Conservation (phyloP, 2,888 invertebrate genomes). For the Antitype chi region DNA sequence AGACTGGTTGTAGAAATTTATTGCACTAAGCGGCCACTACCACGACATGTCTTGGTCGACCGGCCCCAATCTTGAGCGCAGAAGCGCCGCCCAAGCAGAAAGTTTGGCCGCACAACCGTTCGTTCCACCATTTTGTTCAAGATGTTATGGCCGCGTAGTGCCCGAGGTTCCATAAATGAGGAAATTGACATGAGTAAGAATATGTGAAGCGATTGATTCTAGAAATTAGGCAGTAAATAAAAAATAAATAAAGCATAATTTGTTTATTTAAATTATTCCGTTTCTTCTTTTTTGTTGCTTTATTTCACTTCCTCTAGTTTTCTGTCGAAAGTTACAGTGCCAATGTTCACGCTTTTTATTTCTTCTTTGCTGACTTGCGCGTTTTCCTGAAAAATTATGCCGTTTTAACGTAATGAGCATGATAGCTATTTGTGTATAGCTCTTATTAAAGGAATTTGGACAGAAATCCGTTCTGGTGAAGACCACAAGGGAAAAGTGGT, state of each 20-base stretch:
- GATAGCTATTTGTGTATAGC: conserved; percentile 10
- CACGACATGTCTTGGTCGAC: not conserved
- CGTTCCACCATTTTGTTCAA: not conserved
- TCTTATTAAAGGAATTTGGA: conserved; percentile 13
- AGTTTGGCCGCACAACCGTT: not conserved
- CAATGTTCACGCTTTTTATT: conserved; percentile 87
- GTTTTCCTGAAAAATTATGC: conserved; percentile 79
- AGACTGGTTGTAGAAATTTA: not conserved
- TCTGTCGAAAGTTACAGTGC: conserved; percentile 86
- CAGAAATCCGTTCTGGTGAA: conserved; percentile 11
- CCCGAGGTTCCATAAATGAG: not conserved
- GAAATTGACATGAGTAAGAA: not conserved
- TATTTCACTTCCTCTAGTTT: conserved; percentile 87
- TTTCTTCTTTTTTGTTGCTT: conserved; percentile 51
- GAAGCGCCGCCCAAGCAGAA: not conserved
- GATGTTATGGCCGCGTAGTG: too few relatives aligned
- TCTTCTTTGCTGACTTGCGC: conserved; percentile 84
- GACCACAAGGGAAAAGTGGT: conserved; percentile 5
- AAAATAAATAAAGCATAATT: conserved; percentile 47
- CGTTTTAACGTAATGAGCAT: conserved; percentile 30
- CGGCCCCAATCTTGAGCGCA: not conserved
- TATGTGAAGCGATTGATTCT: not conserved
- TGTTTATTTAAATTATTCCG: conserved; percentile 57
- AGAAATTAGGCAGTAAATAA: not conserved
- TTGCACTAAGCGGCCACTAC: not conserved